Evolutionary conservation across 2,888 invertebrate species (phyloP).

Genomic region (Callimorpha dominula): DNA sequence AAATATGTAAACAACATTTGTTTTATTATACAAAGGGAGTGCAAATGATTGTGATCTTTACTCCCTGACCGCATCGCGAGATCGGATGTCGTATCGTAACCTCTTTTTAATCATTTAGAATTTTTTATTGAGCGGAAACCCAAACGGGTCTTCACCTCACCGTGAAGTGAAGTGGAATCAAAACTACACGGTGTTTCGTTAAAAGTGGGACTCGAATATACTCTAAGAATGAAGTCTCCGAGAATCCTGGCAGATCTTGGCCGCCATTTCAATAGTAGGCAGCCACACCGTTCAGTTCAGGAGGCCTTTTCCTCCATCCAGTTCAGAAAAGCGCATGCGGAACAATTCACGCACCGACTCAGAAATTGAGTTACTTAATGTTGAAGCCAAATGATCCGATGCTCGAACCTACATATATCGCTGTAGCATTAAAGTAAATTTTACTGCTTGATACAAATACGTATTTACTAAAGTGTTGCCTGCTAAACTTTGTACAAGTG

Average conservation of each 20-base stretch:
- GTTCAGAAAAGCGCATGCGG: too few species aligned
- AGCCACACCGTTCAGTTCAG: not conserved
- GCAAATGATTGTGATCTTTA: not conserved
- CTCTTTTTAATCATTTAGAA: not conserved
- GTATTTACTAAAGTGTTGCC: too few species aligned
- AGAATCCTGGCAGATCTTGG: not conserved
- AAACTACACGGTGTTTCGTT: not conserved
- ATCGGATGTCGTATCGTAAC: not conserved
- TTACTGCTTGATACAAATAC: too few species aligned
- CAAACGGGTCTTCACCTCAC: too few species aligned
- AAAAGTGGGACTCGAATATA: not conserved
- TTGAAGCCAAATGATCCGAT: not conserved
- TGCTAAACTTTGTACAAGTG: too few species aligned
- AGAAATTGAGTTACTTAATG: not conserved
- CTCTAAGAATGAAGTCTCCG: not conserved
- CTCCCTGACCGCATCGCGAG: not conserved
- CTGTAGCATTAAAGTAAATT: too few species aligned
- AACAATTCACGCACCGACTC: not conserved
- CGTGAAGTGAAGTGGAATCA: too few species aligned
- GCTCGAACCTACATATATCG: too few species aligned
- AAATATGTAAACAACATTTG: constrained; percentile 7
- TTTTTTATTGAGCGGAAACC: too few species aligned
- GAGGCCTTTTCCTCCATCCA: not conserved
- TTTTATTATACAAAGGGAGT: not conserved
- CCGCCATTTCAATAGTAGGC: not conserved